These are phyloP conservation scores for Tachycineta bicolor DNA, from an alignment of 2,113 vertebrate species.

Conservation along the genomic window DNA sequence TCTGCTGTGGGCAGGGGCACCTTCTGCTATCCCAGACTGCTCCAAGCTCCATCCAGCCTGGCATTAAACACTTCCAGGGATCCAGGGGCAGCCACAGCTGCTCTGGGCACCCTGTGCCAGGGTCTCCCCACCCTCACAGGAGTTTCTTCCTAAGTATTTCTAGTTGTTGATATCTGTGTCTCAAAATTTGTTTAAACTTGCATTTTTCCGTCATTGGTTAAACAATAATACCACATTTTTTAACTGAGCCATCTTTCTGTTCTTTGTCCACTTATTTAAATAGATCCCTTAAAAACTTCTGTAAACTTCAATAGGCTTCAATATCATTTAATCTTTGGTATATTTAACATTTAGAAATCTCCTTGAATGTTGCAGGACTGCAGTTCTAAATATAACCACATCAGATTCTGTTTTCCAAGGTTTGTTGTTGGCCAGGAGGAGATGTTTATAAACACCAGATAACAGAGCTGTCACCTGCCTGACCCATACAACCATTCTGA, in stretches of 20 bases:
- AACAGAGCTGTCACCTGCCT: background rate
- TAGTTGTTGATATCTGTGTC: background rate
- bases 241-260: background rate
- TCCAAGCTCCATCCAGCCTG: fast-evolving
- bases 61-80: background rate
- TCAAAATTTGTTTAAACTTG: background rate
- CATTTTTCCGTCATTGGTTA: background rate
- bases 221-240: background rate
- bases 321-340: background rate
- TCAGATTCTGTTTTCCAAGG: background rate
- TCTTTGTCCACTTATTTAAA: background rate
- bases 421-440: background rate
- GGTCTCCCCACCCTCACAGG: background rate
- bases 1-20: background rate
- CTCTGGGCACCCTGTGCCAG: background rate
- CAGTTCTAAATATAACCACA: background rate
- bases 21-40: background rate
- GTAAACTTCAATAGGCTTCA: background rate
- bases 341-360: background rate
- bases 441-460: background rate
- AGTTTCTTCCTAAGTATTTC: background rate
- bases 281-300: background rate
- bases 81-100: background rate
- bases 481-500: background rate
- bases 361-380: background rate